These are phyloP conservation scores for Cathartes aura DNA, from an alignment of 2,113 vertebrate species.

Conservation along the genomic window DNA sequence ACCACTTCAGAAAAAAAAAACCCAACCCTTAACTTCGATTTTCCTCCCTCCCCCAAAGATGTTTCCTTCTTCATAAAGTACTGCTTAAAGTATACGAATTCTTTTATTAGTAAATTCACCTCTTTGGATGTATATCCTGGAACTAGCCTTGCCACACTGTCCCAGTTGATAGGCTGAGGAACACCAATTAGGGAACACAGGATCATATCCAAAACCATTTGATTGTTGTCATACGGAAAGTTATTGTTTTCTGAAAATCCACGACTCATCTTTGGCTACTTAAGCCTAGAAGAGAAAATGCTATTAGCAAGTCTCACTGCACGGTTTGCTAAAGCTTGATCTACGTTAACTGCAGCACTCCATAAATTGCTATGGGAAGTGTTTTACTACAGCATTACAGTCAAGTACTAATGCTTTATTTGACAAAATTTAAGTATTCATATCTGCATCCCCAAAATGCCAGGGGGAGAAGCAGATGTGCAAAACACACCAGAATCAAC, in stretches of 20 bases:
- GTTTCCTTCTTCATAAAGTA: background rate
- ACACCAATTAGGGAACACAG: conserved; percentile 89
- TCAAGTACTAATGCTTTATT: background rate
- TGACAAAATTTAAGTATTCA: background rate
- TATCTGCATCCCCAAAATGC: background rate
- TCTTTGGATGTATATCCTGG: conserved; percentile 94
- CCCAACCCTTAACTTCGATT: background rate
- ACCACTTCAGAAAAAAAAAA: background rate
- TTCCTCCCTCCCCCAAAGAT: background rate
- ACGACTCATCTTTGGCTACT: conserved; percentile 87
- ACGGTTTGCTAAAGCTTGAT: background rate
- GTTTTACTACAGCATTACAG: background rate
- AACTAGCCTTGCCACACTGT: conserved; percentile 91
- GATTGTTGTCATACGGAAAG: conserved; percentile 91
- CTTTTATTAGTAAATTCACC: conserved; percentile 73
- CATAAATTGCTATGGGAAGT: background rate
- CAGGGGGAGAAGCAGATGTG: background rate
- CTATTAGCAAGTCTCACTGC: background rate
- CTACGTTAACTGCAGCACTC: background rate
- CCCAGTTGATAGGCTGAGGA: conserved; percentile 94
- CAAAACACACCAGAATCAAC: background rate
- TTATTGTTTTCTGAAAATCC: conserved; percentile 94
- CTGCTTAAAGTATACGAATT: background rate
- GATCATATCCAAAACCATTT: conserved; percentile 96
- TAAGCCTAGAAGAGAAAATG: conserved; percentile 18